Evolutionary conservation across 2,113 vertebrate genomes (phyloP).

Genomic region (Tichodroma muraria): DNA sequence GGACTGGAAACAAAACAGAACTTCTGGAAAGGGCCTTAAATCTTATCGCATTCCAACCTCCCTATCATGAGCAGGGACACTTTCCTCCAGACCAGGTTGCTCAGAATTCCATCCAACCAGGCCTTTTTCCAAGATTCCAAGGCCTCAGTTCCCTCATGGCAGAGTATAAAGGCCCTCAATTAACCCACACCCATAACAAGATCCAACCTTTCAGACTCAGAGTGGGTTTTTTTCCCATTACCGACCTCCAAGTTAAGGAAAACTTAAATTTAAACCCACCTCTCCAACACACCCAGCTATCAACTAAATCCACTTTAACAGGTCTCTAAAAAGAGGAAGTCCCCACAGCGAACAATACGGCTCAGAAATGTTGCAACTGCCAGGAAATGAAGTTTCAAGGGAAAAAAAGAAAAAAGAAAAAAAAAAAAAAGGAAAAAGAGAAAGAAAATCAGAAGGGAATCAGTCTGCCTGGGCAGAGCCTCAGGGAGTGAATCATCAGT

Average conservation of each 20-base stretch:
- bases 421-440: accelerated
- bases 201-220: not conserved
- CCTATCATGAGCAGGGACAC: not conserved
- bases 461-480: not conserved
- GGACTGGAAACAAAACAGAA: not conserved
- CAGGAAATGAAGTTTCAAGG: not conserved
- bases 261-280: not conserved
- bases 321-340: accelerated
- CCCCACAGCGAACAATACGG: not conserved
- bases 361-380: not conserved
- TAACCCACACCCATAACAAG: not conserved
- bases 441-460: not conserved
- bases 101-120: not conserved
- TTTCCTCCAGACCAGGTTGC: not conserved
- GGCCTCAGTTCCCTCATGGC: not conserved
- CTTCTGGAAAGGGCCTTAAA: not conserved
- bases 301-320: not conserved
- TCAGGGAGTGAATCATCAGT: not conserved
- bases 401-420: accelerated
- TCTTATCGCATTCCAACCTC: not conserved
- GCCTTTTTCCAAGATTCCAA: not conserved
- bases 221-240: not conserved
- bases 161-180: not conserved
- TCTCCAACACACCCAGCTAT: not conserved
- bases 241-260: not conserved